phyloP scores from a whole-genome alignment of 2,113 vertebrate genomes.

The Anser brachyrhynchus region DNA sequence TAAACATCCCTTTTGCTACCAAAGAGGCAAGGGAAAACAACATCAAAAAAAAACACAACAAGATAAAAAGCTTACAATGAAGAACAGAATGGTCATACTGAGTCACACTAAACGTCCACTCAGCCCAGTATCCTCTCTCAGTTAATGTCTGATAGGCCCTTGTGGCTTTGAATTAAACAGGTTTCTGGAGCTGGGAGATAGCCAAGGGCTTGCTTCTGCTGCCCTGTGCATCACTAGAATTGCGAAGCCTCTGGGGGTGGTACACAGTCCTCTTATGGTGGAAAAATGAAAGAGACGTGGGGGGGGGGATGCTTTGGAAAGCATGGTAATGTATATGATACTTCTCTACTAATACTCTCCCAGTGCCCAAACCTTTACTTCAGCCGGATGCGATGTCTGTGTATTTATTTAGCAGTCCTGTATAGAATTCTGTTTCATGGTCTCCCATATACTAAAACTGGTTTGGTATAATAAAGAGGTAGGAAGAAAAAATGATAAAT shows the following conservation, averaged over 20 bases:
- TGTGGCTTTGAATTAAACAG: not conserved
- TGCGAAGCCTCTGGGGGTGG: not conserved
- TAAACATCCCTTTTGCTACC: not conserved
- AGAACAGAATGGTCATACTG: not conserved
- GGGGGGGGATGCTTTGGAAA: not conserved
- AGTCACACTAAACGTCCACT: not conserved
- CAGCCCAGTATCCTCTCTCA: not conserved
- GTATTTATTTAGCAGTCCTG: not conserved
- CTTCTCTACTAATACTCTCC: not conserved
- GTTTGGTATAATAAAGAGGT: not conserved
- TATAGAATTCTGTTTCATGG: not conserved
- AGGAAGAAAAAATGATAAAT: not conserved
- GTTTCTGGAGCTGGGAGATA: not conserved
- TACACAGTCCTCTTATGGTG: not conserved
- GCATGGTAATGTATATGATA: accelerated
- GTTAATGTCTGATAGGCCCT: not conserved
- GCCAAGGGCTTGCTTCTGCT: not conserved
- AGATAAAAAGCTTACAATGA: not conserved
- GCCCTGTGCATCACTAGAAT: not conserved
- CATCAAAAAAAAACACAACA: not conserved
- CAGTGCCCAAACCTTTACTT: not conserved
- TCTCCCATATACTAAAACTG: not conserved
- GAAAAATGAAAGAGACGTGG: not conserved
- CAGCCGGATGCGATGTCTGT: not conserved
- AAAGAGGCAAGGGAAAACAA: not conserved